These are phyloP conservation scores for Crotalus viridis DNA, from an alignment of 2,113 vertebrate genomes.

Conservation along the genomic window DNA sequence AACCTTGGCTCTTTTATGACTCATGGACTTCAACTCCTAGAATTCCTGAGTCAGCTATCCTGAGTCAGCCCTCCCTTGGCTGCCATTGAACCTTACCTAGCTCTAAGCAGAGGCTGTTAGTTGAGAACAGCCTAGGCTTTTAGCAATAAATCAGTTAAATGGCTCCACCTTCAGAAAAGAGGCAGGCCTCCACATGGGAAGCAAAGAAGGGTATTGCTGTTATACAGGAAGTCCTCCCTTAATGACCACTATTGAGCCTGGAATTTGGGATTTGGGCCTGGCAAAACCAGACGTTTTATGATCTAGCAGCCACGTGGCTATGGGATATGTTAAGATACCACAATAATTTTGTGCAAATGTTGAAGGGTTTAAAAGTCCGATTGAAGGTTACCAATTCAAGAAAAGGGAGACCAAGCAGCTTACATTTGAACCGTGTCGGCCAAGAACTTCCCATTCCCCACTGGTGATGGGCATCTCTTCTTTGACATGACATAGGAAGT, in stretches of 20 bases:
- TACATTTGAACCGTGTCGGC: conserved; percentile 80
- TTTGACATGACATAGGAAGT: conserved; percentile 80
- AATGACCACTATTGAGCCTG: too few relatives aligned
- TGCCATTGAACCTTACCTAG: too few relatives aligned
- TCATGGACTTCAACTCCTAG: too few relatives aligned
- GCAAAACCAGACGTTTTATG: not conserved
- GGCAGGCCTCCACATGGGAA: not conserved
- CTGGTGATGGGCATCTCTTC: conserved; percentile 76
- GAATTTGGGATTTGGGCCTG: too few relatives aligned
- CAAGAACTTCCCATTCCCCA: conserved; percentile 84
- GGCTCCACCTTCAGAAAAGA: not conserved
- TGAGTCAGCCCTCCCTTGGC: too few relatives aligned
- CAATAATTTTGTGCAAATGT: not conserved
- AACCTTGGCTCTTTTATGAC: too few relatives aligned
- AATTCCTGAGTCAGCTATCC: too few relatives aligned
- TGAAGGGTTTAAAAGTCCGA: not conserved
- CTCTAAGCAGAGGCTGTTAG: too few relatives aligned
- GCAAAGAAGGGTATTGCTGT: not conserved
- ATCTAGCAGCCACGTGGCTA: not conserved
- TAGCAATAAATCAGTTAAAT: too few relatives aligned
- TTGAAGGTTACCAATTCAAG: not conserved
- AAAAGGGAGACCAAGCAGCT: conserved; percentile 41
- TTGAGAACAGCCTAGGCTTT: too few relatives aligned
- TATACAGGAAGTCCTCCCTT: not conserved
- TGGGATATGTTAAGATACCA: not conserved